Conservation (phyloP, 2,797 vertebrate genomes). For the Acanthurus leucopareius region DNA sequence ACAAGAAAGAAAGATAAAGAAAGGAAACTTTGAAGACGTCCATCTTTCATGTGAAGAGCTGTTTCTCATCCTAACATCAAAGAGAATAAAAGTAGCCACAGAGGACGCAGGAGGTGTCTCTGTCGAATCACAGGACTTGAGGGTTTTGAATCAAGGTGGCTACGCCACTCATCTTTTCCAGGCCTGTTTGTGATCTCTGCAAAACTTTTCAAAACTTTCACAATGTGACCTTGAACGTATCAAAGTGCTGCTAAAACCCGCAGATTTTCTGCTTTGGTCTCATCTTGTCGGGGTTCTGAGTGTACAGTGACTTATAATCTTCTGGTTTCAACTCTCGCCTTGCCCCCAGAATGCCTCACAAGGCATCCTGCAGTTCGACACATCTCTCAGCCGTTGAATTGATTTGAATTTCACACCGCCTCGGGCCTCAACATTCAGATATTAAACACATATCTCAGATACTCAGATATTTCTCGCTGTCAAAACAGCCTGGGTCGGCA, state of each 20-base stretch:
- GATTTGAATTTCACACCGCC: constrained; percentile 80
- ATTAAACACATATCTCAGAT: constrained; percentile 78
- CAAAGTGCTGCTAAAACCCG: constrained; percentile 55
- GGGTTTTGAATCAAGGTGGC: constrained; percentile 62
- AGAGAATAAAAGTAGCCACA: constrained; percentile 61
- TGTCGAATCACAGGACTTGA: constrained; percentile 61
- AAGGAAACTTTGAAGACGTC: constrained; percentile 73
- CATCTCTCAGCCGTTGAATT: constrained; percentile 64
- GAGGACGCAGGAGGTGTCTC: constrained; percentile 68
- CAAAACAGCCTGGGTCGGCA: constrained; percentile 70
- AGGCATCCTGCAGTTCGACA: constrained; percentile 52
- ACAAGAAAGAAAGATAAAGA: constrained; percentile 50
- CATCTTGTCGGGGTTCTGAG: constrained; percentile 48
- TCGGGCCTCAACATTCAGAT: constrained; percentile 73
- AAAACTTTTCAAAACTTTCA: constrained; percentile 65
- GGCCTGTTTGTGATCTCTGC: constrained; percentile 45
- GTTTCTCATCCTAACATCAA: constrained; percentile 84
- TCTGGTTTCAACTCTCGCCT: constrained; percentile 55
- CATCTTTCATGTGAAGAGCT: constrained; percentile 79
- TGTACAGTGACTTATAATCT: constrained; percentile 65
- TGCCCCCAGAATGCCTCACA: constrained; percentile 53
- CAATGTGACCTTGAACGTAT: constrained; percentile 61
- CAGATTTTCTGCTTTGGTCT: constrained; percentile 56
- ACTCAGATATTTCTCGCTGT: constrained; percentile 69
- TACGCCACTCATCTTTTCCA: constrained; percentile 30